Evolutionary conservation across 2,888 invertebrate species (phyloP).

Genomic region (Drosophila diplacantha): DNA sequence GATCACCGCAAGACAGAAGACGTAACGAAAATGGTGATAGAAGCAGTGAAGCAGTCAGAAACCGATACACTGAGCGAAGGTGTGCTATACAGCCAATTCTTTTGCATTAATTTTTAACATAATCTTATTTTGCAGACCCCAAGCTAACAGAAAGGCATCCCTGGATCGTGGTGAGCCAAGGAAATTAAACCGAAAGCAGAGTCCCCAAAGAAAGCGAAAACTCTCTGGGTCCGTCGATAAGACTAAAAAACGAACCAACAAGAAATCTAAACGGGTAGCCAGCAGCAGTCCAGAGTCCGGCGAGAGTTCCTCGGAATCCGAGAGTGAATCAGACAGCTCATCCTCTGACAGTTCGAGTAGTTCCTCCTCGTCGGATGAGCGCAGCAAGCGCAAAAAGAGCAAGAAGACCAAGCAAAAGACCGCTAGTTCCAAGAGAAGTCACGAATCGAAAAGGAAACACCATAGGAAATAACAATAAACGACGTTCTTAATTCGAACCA

Average conservation of each 20-base stretch:
- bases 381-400: conserved; percentile 57
- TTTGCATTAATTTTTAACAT: neutral
- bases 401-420: conserved; percentile 55
- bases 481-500: conserved; percentile 18
- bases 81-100: conserved; percentile 1
- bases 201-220: conserved; percentile 20
- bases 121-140: conserved; percentile 10
- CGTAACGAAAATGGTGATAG: conserved; percentile 18
- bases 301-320: conserved; percentile 36
- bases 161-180: neutral
- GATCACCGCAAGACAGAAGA: conserved; percentile 24
- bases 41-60: conserved; percentile 22
- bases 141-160: conserved; percentile 1
- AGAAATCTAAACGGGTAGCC: conserved; percentile 47
- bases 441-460: conserved; percentile 58
- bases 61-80: conserved; percentile 33
- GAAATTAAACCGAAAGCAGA: conserved; percentile 10
- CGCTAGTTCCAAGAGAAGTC: conserved; percentile 49
- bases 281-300: conserved; percentile 50
- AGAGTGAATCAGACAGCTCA: conserved; percentile 32
- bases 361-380: conserved; percentile 59
- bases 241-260: conserved; percentile 44
- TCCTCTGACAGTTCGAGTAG: conserved; percentile 49
- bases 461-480: conserved; percentile 51
- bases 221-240: conserved; percentile 20